Evolutionary conservation across 2,113 vertebrate species (phyloP).

Genomic region (Gallinago jamesoni): DNA sequence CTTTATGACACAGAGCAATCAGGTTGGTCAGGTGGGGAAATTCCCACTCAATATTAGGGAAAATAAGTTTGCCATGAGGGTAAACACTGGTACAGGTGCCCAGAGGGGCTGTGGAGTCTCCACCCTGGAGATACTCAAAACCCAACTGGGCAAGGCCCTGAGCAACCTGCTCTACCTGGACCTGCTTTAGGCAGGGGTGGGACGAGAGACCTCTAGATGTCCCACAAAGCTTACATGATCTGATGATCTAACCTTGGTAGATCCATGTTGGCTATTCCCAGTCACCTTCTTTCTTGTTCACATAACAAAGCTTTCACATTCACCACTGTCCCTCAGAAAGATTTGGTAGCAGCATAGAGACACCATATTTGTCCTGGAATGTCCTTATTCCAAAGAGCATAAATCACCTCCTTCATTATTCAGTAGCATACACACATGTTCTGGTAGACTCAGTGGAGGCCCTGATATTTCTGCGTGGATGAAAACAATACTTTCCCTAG

Average conservation of each 20-base stretch:
- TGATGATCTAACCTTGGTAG: background rate
- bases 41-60: background rate
- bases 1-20: background rate
- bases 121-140: background rate
- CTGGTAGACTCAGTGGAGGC: background rate
- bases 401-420: background rate
- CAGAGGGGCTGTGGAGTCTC: background rate
- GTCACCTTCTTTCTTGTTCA: background rate
- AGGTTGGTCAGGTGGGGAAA: background rate
- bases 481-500: background rate
- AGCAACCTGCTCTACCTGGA: background rate
- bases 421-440: background rate
- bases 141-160: background rate
- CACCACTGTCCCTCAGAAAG: background rate
- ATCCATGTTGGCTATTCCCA: background rate
- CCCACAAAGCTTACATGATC: background rate
- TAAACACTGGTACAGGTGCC: slow-evolving; percentile 8
- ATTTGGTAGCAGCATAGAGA: background rate
- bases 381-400: background rate
- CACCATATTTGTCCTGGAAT: background rate
- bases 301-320: background rate
- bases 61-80: background rate
- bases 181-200: background rate
- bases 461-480: background rate
- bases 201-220: background rate